Base-by-base conservation (phyloP, 2,797 vertebrate species). In the Sebastes glaucus region DNA sequence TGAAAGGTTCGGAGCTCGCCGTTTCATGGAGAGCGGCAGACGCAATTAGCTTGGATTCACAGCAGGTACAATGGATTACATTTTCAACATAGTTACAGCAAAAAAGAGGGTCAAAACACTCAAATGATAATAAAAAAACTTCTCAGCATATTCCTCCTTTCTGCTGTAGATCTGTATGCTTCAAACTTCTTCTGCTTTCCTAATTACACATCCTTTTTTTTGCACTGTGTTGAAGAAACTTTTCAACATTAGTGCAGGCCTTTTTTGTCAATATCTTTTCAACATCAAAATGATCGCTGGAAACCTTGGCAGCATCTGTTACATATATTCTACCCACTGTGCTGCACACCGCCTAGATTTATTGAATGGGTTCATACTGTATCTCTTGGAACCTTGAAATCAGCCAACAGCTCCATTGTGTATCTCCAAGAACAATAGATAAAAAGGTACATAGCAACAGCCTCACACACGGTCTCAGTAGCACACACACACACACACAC, bases 401-500 rank as follows among this genome's bases (percentile, higher is more conserved):
- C 42, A 46, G n/a, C 49, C 33, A 7, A 46, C 38, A 60, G 27
- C 28, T 76, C 38, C 11, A 30, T 60, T 59, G 27, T 78, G 46
- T 49, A 68, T 71, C 53, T 28, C 60, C 8, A 67, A 35, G 64
- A 82, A 76, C 73, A 80, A 73, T 38, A 71, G 13, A 82, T 70
- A 7, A 52, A 53, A 64, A 74, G 16, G 18, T 35, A 7, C 46
- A 53, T 28, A 68, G 52, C 63, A 28, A n/a, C 67, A 20, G 79
- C 42, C 59, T 28, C 14, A 33, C 46, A 49, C 33, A 59, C 35
- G 22, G 23, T 33, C 63, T 20, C 61, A 14, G 32, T 22, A 33
- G 18, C 16, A 0, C 16, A 61, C 74, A 11, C 46, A 35, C 32
- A 61, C 30, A 65, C 38, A 53, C 72, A 65, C 35, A 42, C 33